Evolutionary conservation across 2,888 invertebrate species (phyloP), one percentile per base, ranked within the genome.

Genomic region (Anthophora plumipes): DNA sequence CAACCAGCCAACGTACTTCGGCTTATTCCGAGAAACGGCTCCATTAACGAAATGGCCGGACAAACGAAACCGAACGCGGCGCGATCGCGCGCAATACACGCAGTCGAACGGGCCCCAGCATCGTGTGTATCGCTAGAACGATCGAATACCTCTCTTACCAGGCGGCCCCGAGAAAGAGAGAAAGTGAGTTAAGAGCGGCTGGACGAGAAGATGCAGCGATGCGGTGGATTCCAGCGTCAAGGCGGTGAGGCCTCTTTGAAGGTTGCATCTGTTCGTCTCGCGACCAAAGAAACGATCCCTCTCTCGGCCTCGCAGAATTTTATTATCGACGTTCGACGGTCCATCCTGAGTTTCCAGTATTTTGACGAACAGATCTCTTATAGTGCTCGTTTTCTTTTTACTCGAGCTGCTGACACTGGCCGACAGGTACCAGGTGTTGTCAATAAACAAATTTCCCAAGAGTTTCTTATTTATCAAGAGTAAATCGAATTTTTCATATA

Each of bases 11-110:
- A 66, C 69, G 77, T 71, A 76, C 84, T 83, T 85, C 81, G 75
- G 84, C 83, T 85, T 90, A 89, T 90, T 89, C 88, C 84, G 77
- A 87, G 90, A 89, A 90, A 90, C 88, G 83, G 85, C 84, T 89
- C 89, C 89, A 90, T 89, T 89, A 89, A 89, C 83, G 90, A 89
- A 89, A 89, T 86, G 86, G 83, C 71, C 84, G 88, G 84, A 85
- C 85, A 88, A 88, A 88, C 87, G 85, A 90, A 90, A 89, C 88
- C 88, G 85, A 89, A 67, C 72, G 85, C 68, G 52, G 81, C 69
- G 81, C 87, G 87, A 79, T 78, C 83, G 75, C 69, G 82, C 84
- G 87, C 73, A 79, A 79, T 84, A 64, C 84, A 82, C 84, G 79
- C 83, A 64, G 60, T 59, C 64, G 64, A 31, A 37, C 63, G 66